Base-by-base conservation (phyloP, 2,797 vertebrate genomes). In the Melanotaenia trifasciata region DNA sequence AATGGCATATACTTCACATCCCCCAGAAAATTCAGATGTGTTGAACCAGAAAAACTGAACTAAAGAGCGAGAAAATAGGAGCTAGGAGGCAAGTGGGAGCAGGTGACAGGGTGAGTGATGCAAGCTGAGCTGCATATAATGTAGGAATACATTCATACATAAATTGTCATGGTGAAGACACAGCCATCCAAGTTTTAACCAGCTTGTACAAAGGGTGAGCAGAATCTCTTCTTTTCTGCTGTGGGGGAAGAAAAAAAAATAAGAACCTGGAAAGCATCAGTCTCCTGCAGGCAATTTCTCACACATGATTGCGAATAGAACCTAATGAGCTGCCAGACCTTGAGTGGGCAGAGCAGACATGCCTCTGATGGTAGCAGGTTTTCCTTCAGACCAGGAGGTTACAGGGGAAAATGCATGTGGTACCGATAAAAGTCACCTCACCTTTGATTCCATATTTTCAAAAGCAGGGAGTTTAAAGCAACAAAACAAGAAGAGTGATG, bases 321-420 rank as follows among this genome's bases (percentile, higher is more conserved):
- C 59, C 67, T 85, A 87, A 92, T 90, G 87, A 90, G 85, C 83
- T 85, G 85, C 80, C 81, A 88, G 86, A 88, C 89, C 81, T 84
- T 72, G 82, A 87, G 87, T 90, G 79, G 85, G 88, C 73, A 69
- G 83, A 79, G 79, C 64, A 79, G 83, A 76, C 70, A 67, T 73
- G 68, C 78, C 72, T 85, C 76, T 62, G 74, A 74, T 67, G 74
- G 63, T 47, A 47, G 78, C 57, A 50, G 73, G 64, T 66, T 76
- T 69, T 64, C 54, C 70, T 75, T 38, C 64, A 57, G 30, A 61
- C 62, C 74, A 58, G 59, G 22, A 78, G 79, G 65, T 77, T 40
- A 60, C 28, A 66, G 63, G 20, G 12, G 16, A 45, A 47, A 59
- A 78, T 74, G 62, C 32, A 63, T 56, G 60, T 7, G 47, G 14